Percentiles rank a stretch among this genome's conserved stretches.
phyloP scores from a whole-genome alignment of 2,797 vertebrate species.

The Rhinichthys osculus region DNA sequence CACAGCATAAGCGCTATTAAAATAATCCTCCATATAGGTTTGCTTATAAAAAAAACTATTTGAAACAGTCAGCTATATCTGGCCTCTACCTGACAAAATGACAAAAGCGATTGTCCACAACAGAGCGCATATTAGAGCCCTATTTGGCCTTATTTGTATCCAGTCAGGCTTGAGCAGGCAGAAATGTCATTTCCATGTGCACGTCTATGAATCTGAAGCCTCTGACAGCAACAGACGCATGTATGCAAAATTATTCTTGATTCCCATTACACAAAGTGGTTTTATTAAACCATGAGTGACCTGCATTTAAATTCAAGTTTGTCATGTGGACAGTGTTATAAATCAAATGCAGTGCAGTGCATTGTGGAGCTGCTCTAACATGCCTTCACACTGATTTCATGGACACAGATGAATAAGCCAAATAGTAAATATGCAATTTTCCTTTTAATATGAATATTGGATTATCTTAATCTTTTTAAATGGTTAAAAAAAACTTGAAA shows the following conservation, averaged over 20 bases:
- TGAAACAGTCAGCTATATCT: constrained; percentile 15
- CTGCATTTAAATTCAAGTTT: constrained; percentile 68
- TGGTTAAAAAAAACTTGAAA: not conserved
- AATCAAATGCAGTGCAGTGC: constrained; percentile 22
- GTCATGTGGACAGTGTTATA: constrained; percentile 29
- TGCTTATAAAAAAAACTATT: not conserved
- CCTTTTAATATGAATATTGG: not conserved
- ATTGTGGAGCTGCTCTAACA: not conserved
- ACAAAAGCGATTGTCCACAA: constrained; percentile 39
- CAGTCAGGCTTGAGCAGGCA: constrained; percentile 56
- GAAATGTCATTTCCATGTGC: constrained; percentile 39
- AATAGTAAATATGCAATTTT: not conserved
- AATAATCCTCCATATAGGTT: constrained; percentile 7
- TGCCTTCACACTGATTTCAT: not conserved
- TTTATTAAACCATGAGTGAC: constrained; percentile 50
- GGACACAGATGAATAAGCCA: not conserved
- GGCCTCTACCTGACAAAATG: constrained; percentile 45
- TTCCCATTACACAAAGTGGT: constrained; percentile 76
- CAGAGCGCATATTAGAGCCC: constrained; percentile 32
- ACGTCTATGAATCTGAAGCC: constrained; percentile 17
- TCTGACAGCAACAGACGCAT: constrained; percentile 11
- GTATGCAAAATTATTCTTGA: constrained; percentile 56
- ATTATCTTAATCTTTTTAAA: not conserved
- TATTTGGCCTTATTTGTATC: constrained; percentile 65
- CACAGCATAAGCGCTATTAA: not conserved